phyloP scores from a whole-genome alignment of 2,113 vertebrate genomes.

The Rhombomys opimus region DNA sequence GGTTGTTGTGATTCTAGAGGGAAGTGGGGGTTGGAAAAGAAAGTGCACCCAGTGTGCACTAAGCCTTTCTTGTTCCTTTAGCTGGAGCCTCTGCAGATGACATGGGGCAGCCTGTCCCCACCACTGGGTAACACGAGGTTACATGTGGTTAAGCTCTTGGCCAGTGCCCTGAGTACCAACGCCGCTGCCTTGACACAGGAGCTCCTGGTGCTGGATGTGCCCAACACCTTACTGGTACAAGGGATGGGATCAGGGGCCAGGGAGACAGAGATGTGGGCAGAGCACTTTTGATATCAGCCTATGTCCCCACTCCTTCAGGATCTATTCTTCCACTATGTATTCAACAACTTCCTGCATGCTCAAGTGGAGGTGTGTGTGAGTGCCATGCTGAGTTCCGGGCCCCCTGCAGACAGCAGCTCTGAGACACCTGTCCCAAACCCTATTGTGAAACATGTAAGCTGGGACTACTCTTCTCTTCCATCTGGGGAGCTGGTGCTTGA shows the following conservation, averaged over 20 bases:
- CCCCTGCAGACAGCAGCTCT: slow-evolving; percentile 46
- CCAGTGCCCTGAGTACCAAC: slow-evolving; percentile 81
- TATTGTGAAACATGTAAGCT: slow-evolving; percentile 83
- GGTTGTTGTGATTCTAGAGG: accelerated
- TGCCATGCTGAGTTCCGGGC: slow-evolving; percentile 71
- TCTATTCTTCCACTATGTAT: slow-evolving; percentile 87
- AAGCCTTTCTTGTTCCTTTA: neutral
- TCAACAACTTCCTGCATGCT: slow-evolving; percentile 87
- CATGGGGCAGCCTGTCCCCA: slow-evolving; percentile 83
- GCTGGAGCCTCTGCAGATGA: slow-evolving; percentile 83
- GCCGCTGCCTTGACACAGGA: slow-evolving; percentile 80
- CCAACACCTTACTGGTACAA: slow-evolving; percentile 86
- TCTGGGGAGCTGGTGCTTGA: neutral
- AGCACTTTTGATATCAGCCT: neutral
- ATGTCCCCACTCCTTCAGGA: slow-evolving; percentile 71
- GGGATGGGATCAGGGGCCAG: accelerated
- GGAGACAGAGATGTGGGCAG: accelerated
- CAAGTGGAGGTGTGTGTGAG: slow-evolving; percentile 86
- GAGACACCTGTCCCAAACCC: slow-evolving; percentile 57
- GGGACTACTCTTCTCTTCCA: no score
- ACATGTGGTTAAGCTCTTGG: slow-evolving; percentile 86
- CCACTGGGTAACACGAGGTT: slow-evolving; percentile 84
- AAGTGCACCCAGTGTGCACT: accelerated
- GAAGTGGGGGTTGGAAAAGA: neutral
- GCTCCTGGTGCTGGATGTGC: slow-evolving; percentile 82